Evolutionary conservation across 2,113 vertebrate species (phyloP).

Genomic region (Lepus europaeus): DNA sequence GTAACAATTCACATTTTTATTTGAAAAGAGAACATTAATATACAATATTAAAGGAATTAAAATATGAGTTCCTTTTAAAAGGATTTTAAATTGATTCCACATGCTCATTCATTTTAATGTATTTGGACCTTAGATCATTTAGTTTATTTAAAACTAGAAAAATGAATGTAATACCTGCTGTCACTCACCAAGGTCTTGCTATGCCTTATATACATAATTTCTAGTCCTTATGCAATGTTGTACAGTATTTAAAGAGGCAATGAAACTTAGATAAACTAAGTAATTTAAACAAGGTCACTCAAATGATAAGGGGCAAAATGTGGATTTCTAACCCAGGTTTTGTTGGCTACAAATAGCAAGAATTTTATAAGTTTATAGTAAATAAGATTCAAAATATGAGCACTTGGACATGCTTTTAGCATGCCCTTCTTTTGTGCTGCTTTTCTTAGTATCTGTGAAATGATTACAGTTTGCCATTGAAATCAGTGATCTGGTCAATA

Average conservation of each 20-base stretch:
- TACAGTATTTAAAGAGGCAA: neutral
- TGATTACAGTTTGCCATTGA: constrained; percentile 64
- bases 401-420: constrained; percentile 44
- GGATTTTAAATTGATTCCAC: neutral
- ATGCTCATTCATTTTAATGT: neutral
- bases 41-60: constrained; percentile 5
- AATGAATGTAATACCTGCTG: neutral
- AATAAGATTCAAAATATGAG: neutral
- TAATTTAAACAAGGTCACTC: neutral
- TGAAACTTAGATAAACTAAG: constrained; percentile 25
- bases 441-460: constrained; percentile 63
- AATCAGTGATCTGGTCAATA: constrained; percentile 30
- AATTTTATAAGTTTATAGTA: constrained; percentile 17
- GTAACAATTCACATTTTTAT: neutral
- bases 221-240: neutral
- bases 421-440: constrained; percentile 8
- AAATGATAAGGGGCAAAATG: neutral
- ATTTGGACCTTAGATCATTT: neutral
- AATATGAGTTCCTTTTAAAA: constrained; percentile 38
- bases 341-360: neutral
- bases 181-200: neutral
- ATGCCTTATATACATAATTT: constrained; percentile 34
- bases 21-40: constrained; percentile 36
- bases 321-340: neutral
- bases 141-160: constrained; percentile 42